Evolutionary conservation across 92 coral and sea anemone species (phyloP).

Genomic region (Paramuricea clavata): DNA sequence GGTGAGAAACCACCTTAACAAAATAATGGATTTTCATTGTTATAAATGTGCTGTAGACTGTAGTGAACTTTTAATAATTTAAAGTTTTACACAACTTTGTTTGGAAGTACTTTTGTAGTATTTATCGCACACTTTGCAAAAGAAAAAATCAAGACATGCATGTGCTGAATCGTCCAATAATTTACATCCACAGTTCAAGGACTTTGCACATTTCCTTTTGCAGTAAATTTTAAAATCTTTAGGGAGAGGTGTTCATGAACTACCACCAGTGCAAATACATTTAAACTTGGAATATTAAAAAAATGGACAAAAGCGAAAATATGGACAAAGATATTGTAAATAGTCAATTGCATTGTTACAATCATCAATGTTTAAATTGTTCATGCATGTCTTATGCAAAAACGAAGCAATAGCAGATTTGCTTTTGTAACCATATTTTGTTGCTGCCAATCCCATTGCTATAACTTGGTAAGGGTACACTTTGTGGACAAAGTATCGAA

Average conservation of each 20-base stretch:
- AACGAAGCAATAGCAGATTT: background rate
- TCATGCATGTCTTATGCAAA: background rate
- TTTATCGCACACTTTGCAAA: background rate
- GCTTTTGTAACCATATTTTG: background rate
- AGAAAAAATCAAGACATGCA: background rate
- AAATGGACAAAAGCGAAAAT: conserved; percentile 2
- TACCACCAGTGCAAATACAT: conserved; percentile 1
- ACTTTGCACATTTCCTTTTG: background rate
- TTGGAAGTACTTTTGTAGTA: background rate
- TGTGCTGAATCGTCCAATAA: background rate
- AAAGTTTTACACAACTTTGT: no score
- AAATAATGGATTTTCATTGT: no score
- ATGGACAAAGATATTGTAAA: conserved; percentile 5
- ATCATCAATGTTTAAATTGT: background rate
- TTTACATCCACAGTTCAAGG: background rate
- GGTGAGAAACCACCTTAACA: no score
- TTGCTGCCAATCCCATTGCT: conserved; percentile 13
- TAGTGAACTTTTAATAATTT: no score
- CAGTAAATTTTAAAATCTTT: background rate
- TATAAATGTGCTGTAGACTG: no score
- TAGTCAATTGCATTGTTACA: conserved; percentile 5
- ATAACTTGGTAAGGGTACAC: conserved; percentile 3
- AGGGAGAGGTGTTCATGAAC: background rate
- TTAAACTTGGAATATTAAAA: background rate
- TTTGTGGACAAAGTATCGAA: conserved; percentile 18